Evolutionary conservation across 2,113 vertebrate species (phyloP).

Genomic region (Progne subis): DNA sequence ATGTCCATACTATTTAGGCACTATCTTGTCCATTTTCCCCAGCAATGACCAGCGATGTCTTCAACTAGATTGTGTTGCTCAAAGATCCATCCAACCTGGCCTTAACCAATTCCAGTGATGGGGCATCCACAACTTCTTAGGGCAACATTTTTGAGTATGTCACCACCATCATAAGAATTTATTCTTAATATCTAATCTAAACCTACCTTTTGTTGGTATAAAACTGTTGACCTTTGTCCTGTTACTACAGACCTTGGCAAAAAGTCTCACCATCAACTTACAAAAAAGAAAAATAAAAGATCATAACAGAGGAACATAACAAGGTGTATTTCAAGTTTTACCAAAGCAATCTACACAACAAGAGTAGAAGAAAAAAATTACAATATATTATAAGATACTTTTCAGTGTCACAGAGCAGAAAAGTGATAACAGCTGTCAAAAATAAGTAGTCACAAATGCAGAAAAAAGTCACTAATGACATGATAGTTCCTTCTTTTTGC

Average conservation of each 20-base stretch:
- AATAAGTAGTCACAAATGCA: not conserved
- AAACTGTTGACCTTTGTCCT: not conserved
- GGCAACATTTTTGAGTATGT: not conserved
- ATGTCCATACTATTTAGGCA: not conserved
- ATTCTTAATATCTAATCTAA: not conserved
- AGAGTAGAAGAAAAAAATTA: not conserved
- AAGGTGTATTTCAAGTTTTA: not conserved
- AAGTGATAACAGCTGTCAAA: not conserved
- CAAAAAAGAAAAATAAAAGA: too few species aligned
- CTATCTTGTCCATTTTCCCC: too few species aligned
- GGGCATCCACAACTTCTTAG: not conserved
- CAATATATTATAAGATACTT: not conserved
- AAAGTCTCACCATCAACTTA: not conserved
- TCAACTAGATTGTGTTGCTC: not conserved
- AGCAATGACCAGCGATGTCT: accelerated
- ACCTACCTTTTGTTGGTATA: not conserved
- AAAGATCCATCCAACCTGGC: not conserved
- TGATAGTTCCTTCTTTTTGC: not conserved
- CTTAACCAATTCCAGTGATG: not conserved
- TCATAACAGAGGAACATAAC: not conserved
- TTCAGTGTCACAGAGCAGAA: not conserved
- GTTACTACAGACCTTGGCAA: not conserved
- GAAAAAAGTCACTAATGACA: not conserved
- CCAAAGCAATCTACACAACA: accelerated
- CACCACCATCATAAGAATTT: not conserved